Percentiles rank a stretch among this genome's conserved stretches.
These are phyloP conservation scores for Rotaria socialis DNA, from an alignment of 2,888 invertebrate species.

Conservation along the genomic window DNA sequence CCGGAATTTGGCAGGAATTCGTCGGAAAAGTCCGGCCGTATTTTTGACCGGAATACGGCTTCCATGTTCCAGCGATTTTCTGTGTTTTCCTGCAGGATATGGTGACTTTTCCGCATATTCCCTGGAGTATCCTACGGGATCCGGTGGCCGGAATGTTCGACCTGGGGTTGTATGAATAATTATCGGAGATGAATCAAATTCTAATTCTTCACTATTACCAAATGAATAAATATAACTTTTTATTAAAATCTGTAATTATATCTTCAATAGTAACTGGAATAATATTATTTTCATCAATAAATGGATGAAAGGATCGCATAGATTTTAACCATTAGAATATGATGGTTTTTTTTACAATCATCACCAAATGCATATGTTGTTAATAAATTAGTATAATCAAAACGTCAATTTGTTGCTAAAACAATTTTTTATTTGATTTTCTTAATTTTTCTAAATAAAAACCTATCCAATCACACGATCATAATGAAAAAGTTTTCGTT, in stretches of 20 bases:
- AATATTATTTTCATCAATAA: not conserved
- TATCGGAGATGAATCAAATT: not conserved
- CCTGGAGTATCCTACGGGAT: too few species aligned
- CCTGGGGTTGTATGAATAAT: not conserved
- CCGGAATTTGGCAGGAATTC: too few species aligned
- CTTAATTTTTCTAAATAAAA: not conserved
- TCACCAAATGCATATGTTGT: not conserved
- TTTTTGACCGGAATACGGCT: too few species aligned
- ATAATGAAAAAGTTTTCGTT: not conserved
- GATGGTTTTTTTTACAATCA: not conserved
- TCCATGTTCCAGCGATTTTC: too few species aligned
- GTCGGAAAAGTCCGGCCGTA: too few species aligned
- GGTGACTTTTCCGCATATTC: too few species aligned
- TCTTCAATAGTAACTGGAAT: not conserved
- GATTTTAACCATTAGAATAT: not conserved
- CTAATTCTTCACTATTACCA: constrained; percentile 13
- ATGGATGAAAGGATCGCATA: not conserved
- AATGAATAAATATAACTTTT: not conserved
- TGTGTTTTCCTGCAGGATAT: too few species aligned
- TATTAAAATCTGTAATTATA: not conserved
- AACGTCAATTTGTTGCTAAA: not conserved
- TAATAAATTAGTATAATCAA: constrained; percentile 1
- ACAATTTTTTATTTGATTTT: not conserved
- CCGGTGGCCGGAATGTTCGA: too few species aligned
- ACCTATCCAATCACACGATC: not conserved